Percentiles rank a stretch among this genome's conserved stretches.
These are phyloP conservation scores for Elanus axillaris DNA, from an alignment of 2,113 vertebrate species.

Conservation along the genomic window DNA sequence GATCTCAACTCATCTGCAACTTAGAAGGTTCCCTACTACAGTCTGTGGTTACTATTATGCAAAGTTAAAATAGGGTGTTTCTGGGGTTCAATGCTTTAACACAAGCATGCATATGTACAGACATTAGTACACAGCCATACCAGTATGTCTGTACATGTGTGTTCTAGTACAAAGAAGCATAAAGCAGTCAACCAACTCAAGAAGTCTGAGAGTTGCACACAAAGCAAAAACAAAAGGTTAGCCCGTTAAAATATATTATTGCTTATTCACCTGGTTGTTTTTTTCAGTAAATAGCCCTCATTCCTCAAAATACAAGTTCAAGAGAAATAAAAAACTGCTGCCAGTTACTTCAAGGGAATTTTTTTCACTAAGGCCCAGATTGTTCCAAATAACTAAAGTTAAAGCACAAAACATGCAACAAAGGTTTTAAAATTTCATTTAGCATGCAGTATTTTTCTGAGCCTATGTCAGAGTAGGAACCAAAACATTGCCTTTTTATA, in stretches of 20 bases:
- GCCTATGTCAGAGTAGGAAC: not conserved
- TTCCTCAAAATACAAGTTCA: not conserved
- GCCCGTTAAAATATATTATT: not conserved
- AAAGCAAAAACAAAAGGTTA: not conserved
- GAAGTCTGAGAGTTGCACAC: not conserved
- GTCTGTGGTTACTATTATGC: not conserved
- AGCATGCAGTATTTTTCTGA: not conserved
- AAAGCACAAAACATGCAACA: not conserved
- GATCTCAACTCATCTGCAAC: not conserved
- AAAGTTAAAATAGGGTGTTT: not conserved
- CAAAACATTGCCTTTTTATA: not conserved
- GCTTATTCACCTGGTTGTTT: not conserved
- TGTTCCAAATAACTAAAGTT: not conserved
- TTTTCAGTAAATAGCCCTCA: not conserved
- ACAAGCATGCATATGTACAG: not conserved
- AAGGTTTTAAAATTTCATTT: not conserved
- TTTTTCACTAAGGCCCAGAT: not conserved
- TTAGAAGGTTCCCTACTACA: not conserved
- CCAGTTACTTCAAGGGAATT: not conserved
- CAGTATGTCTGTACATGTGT: not conserved
- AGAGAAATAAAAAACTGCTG: not conserved
- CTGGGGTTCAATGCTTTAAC: not conserved
- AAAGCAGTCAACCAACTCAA: not conserved
- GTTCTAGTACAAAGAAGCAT: not conserved
- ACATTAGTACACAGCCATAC: not conserved